A percentile compares a stretch with the other conserved stretches of the same genome.
Evolutionary conservation across 2,113 vertebrate species (phyloP).

Genomic region (Psammodynastes pulverulentus): DNA sequence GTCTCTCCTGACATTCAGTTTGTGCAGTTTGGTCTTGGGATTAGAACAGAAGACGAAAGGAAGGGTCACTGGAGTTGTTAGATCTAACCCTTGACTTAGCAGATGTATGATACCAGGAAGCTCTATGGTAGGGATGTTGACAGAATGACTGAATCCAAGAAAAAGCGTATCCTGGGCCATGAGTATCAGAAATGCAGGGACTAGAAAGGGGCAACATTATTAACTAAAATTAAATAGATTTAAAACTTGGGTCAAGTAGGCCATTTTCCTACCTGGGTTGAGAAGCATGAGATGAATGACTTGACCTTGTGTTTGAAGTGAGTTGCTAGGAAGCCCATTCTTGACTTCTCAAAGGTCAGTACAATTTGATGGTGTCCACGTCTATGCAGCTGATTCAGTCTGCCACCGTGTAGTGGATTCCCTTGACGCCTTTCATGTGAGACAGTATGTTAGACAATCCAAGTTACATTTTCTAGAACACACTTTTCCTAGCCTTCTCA

Average conservation of each 20-base stretch:
- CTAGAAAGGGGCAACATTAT: not conserved
- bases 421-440: not conserved
- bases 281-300: not conserved
- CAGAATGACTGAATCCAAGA: not conserved
- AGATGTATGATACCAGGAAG: not conserved
- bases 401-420: not conserved
- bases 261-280: not conserved
- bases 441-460: not conserved
- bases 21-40: not conserved
- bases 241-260: not conserved
- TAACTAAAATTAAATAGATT: not conserved
- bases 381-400: not conserved
- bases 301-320: not conserved
- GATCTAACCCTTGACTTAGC: not conserved
- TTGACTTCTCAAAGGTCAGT: not conserved
- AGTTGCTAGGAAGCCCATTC: not conserved
- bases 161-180: not conserved
- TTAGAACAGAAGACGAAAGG: not conserved
- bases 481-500: not conserved
- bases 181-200: not conserved
- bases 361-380: not conserved
- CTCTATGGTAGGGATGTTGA: not conserved
- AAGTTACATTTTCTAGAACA: not conserved
- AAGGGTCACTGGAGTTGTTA: not conserved
- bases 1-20: not conserved